phyloP scores from a whole-genome alignment of 2,888 invertebrate species.

The Ennomos fuscantarius region DNA sequence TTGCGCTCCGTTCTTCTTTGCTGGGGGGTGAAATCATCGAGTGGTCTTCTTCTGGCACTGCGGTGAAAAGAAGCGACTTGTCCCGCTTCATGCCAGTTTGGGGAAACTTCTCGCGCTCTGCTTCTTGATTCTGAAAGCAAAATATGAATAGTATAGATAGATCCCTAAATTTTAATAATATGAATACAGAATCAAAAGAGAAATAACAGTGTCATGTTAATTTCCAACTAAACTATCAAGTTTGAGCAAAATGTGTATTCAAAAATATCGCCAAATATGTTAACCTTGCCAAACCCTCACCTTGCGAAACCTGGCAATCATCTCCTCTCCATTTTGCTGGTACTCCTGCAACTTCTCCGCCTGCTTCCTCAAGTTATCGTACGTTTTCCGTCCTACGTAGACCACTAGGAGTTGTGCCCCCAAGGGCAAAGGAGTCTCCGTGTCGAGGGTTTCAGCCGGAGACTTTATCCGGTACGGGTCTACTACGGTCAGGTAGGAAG shows the following conservation, averaged over 20 bases:
- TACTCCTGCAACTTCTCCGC: conserved; percentile 68
- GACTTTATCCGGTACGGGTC: conserved; percentile 94
- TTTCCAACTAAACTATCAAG: too few species aligned
- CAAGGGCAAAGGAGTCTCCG: conserved; percentile 90
- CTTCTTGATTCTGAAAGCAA: conserved; percentile 71
- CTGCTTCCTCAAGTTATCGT: conserved; percentile 76
- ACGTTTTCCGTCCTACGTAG: conserved; percentile 88
- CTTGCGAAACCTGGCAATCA: conserved; percentile 75
- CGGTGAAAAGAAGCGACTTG: conserved; percentile 92
- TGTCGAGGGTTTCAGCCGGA: conserved; percentile 88
- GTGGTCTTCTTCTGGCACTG: conserved; percentile 92
- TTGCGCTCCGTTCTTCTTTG: conserved; percentile 51
- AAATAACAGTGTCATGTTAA: too few species aligned
- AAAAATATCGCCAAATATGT: not conserved
- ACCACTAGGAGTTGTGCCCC: conserved; percentile 93
- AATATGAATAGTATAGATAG: not conserved
- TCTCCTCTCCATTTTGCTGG: conserved; percentile 70
- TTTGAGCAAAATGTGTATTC: too few species aligned
- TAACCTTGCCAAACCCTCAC: conserved; percentile 43
- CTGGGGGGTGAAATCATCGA: conserved; percentile 78
- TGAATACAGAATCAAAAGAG: too few species aligned
- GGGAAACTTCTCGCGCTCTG: conserved; percentile 74
- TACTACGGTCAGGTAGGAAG: conserved; percentile 91
- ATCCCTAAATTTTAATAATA: too few species aligned
- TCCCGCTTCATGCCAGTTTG: conserved; percentile 89